phyloP scores from a whole-genome alignment of 92 coral and sea anemone genomes.

The Anthopleura xanthogrammica region DNA sequence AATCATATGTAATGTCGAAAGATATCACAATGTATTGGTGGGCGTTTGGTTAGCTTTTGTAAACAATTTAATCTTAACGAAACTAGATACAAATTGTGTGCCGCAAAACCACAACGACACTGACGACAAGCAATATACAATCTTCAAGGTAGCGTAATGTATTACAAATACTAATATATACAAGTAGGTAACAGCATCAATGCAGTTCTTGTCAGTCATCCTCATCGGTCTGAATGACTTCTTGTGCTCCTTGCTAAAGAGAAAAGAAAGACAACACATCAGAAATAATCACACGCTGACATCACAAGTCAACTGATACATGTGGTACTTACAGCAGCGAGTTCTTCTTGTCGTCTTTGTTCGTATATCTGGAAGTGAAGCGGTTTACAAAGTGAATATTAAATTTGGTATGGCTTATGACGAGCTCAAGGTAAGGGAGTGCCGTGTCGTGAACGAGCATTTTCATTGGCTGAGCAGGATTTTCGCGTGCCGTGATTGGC shows the following conservation, averaged over 20 bases:
- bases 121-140: neutral
- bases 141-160: neutral
- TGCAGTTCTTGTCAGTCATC: constrained; percentile 58
- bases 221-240: constrained; percentile 91
- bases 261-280: neutral
- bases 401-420: too few relatives aligned
- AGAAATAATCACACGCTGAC: neutral
- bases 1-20: too few relatives aligned
- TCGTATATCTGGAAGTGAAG: constrained; percentile 74
- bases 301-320: neutral
- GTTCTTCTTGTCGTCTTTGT: constrained; percentile 90
- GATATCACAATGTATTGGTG: too few relatives aligned
- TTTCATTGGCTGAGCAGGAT: too few relatives aligned
- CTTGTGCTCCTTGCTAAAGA: constrained; percentile 79
- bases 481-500: too few relatives aligned
- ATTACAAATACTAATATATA: neutral
- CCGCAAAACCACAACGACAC: neutral
- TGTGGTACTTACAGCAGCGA: constrained; percentile 75
- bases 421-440: too few relatives aligned
- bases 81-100: neutral
- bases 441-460: too few relatives aligned
- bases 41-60: too few relatives aligned
- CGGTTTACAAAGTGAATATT: neutral
- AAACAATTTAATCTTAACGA: neutral
- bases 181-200: neutral